Base-by-base conservation (phyloP, 2,113 vertebrate genomes). In the Chloroceryle aenea region DNA sequence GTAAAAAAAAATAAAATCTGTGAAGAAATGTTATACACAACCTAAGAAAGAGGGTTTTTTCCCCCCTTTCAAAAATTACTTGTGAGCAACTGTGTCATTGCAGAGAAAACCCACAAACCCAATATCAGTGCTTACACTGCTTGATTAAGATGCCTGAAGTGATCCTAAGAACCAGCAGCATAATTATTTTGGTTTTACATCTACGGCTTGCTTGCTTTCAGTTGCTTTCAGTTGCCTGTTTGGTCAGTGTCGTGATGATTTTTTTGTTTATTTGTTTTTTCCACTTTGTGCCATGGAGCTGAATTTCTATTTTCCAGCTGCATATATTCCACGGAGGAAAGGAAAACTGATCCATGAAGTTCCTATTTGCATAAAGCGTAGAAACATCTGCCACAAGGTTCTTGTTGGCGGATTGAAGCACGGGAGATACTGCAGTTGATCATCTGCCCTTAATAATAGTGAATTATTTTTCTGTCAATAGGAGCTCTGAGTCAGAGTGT, bases 281-380 rank as follows among this genome's bases (percentile, higher is more conserved):
- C 29, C 8, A 7, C 64, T 82, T 92, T 11, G 8, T 86, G 83
- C 74, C 4, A 8, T 56, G 47, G 75, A 90, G 93, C 90, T 94
- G 94, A 92, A 95, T 97, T 98, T 96, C 89, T 97, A 21, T 96
- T 96, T 98, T 97, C 97, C 97, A 98, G 97, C 81, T 97, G 97
- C 90, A 74, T 91, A 38, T 96, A 93, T 95, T 97, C 97, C 95
- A 63, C 30, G 29, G 97, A 97, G 96, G 66, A 77, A 95, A 96
- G 92, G 92, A 97, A 97, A 97, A 97, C 95, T 92, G 96, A 97
- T 97, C 97, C 98, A 97, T 95, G 97, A 97, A 97, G 95, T 95
- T 98, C 82, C 59, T 92, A 96, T 98, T 98, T 98, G 96, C 98
- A 98, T 97, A 97, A 98, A 97, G 91, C 43, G 6, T 69, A 90